Base-by-base conservation (phyloP, 1,140 invertebrate species). In the Sitophilus oryzae region DNA sequence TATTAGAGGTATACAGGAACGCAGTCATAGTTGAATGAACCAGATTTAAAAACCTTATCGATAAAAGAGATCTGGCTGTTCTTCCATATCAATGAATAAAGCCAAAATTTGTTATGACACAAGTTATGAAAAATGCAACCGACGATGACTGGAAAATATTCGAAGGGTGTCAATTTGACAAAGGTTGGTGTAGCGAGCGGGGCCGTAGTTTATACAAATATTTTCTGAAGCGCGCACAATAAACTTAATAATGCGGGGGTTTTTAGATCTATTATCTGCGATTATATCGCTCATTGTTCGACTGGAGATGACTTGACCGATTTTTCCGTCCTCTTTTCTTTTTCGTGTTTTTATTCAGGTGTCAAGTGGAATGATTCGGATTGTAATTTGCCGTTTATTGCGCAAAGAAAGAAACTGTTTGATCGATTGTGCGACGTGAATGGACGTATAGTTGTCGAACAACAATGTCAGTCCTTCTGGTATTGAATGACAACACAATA, bases 71-170 rank as follows among this genome's bases (percentile, higher is more conserved):
- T 61, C 50, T n/a, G 40, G 30, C 35, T 23, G 15, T 38, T 58
- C 59, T 58, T 58, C 42, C 59, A 53, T 48, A 20, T 61, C 50
- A 55, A 61, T 61, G 60, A 61, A 61, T 61, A 58, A 51, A 41
- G 37, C 49, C 52, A 56, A 61, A 61, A 61, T 61, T 56, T 61
- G 60, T 61, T 61, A 58, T 61, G 60, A 61, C 60, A 58, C 43
- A 56, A 58, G 52, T 61, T 61, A 61, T 61, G 60, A 61, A 61
- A 61, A 58, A 58, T 61, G 52, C 60, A 53, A 61, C 49, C 52
- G 52, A 56, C 23, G 52, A 58, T 58, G 56, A 61, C 56, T 61
- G 42, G 56, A 48, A 52, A 56, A n/a, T 58, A 58, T 61, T 58
- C 52, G 30, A 16, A 52, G 58, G 55, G 59, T 57, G 55, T 61